Evolutionary conservation across 1,140 invertebrate genomes (phyloP).

Genomic region (Scaptomyza graminum): DNA sequence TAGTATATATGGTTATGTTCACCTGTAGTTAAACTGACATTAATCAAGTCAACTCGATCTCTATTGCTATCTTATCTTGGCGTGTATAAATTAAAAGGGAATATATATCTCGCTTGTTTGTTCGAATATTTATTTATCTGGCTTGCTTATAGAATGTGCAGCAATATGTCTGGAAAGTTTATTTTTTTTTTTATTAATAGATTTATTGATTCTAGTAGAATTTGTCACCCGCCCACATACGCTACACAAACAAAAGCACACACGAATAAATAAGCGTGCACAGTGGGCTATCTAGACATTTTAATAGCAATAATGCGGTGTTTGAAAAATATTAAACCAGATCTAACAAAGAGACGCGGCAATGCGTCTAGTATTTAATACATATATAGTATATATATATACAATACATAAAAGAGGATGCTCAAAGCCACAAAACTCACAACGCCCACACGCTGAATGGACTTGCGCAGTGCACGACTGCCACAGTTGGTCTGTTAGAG

Average conservation of each 20-base stretch:
- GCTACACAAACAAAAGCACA: neutral
- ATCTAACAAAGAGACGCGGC: slow-evolving; percentile 9
- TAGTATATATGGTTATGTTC: slow-evolving; percentile 1
- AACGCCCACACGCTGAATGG: slow-evolving; percentile 2
- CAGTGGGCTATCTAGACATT: neutral
- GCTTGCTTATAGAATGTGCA: neutral
- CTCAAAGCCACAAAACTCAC: slow-evolving; percentile 4
- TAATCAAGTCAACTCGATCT: slow-evolving; percentile 37
- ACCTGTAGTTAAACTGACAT: slow-evolving; percentile 49
- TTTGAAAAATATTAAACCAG: slow-evolving; percentile 32
- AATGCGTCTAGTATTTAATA: slow-evolving; percentile 13
- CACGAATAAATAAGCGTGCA: neutral
- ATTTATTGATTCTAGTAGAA: slow-evolving; percentile 76
- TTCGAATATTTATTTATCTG: no score
- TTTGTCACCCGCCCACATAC: slow-evolving; percentile 21
- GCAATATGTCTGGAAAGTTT: slow-evolving; percentile 60
- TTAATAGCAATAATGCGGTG: neutral
- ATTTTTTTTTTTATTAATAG: slow-evolving; percentile 69
- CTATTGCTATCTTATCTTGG: slow-evolving; percentile 28
- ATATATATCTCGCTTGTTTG: neutral
- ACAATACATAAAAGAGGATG: slow-evolving; percentile 40
- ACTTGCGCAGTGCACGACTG: slow-evolving; percentile 39
- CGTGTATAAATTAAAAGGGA: slow-evolving; percentile 9
- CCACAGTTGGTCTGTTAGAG: slow-evolving; percentile 31
- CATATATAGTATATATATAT: slow-evolving; percentile 16